A percentile compares a stretch with the other conserved stretches of the same genome.
Conservation (phyloP, 2,797 vertebrate genomes). For the Aselliscus stoliczkanus region DNA sequence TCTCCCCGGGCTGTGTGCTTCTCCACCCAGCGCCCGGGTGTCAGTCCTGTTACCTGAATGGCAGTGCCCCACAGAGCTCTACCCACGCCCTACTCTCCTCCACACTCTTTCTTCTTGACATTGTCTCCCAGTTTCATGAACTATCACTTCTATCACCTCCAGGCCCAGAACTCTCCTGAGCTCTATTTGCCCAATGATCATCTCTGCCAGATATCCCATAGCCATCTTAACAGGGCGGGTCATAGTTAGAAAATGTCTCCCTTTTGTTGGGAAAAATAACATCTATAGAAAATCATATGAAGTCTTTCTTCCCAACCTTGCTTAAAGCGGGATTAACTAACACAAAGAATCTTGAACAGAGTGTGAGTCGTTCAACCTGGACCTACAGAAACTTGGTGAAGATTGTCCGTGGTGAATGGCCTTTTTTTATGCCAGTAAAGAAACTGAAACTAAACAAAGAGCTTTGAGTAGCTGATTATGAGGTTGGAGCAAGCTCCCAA, state of each 20-base stretch:
- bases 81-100: no score
- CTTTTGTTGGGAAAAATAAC: not conserved
- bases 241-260: not conserved
- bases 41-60: no score
- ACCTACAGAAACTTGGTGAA: not conserved
- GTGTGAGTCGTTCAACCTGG: not conserved
- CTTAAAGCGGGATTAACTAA: not conserved
- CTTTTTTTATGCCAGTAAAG: not conserved
- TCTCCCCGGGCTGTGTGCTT: not conserved
- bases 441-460: conserved; percentile 43
- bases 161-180: not conserved
- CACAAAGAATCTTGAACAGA: not conserved
- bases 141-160: not conserved
- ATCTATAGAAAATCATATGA: not conserved
- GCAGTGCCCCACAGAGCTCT: not conserved
- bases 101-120: not conserved
- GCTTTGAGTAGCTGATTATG: conserved; percentile 42
- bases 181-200: not conserved
- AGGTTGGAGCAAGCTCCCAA: not conserved
- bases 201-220: not conserved
- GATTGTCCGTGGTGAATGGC: not conserved
- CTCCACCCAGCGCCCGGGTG: not conserved
- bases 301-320: not conserved
- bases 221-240: not conserved
- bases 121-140: no score